Evolutionary conservation across 1,140 invertebrate genomes (phyloP), one percentile per base, ranked within the genome.

Genomic region (Drosophila bocki): DNA sequence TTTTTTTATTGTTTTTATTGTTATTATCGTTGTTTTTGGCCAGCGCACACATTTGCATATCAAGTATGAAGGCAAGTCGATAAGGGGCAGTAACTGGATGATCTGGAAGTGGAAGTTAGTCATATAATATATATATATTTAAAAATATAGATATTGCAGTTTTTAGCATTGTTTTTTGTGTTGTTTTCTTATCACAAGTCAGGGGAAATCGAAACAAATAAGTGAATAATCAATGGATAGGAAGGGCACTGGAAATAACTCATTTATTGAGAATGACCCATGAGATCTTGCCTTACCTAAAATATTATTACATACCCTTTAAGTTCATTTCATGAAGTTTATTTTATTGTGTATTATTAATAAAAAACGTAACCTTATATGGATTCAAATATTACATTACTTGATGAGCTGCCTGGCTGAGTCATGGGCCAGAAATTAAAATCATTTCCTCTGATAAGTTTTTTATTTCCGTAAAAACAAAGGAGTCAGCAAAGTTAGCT

Each of bases 31-130:
- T 79, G 80, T 50, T 82, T 82, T 85, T 78, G 82, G 78, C 67
- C 68, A 81, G 75, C 60, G 68, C 74, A 39, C 72, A 39, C 76
- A 86, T 86, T 86, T 86, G 84, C 83, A 86, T 86, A 86, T 86
- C 80, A 88, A 78, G 68, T 72, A 19, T 15, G 8, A 37, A 47
- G n/a, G 50, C n/a, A 15, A 29, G 32, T 13, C 53, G 39, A 50
- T n/a, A 26, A 44, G 26, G 37, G 71, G 56, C 44, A 39, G 56
- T 69, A 60, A 60, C 57, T 63, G 33, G 57, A 63, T 51, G 69
- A 74, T 75, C 59, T 56, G 53, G 37, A 56, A 39, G 35, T 39
- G 53, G 53, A 57, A 44, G 37, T 78, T 77, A 69, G 74, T 58
- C 74, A 72, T 59, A 59, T 26, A 26, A 26, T 22, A 22, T n/a